Percentiles rank a stretch among this genome's conserved stretches.
Conservation (phyloP, 2,113 vertebrate species). For the Proterorhinus semilunaris region DNA sequence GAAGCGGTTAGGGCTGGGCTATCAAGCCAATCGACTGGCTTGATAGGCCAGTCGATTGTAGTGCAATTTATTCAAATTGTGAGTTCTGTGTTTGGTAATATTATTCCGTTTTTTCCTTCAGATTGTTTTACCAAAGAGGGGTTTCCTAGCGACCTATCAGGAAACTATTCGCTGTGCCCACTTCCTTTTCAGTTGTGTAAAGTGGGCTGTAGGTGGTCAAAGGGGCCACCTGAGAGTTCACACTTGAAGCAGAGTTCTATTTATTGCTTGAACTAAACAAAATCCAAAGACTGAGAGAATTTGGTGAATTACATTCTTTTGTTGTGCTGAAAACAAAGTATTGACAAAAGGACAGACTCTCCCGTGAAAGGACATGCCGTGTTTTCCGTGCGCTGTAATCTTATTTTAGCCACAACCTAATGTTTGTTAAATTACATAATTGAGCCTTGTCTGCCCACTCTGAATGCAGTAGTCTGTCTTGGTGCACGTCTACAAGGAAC, state of each 20-base stretch:
- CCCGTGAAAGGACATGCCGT: slow-evolving; percentile 45
- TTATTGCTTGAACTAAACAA: slow-evolving; percentile 14
- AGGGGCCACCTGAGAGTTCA: no score
- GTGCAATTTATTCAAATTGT: no score
- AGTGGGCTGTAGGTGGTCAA: no score
- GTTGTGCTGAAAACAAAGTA: not conserved
- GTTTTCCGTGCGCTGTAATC: slow-evolving; percentile 49
- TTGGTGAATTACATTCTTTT: slow-evolving; percentile 21
- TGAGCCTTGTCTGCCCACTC: slow-evolving; percentile 55
- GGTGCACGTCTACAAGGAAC: slow-evolving; percentile 40
- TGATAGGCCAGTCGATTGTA: no score
- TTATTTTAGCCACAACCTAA: slow-evolving; percentile 70
- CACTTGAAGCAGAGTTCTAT: no score
- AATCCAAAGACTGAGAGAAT: slow-evolving; percentile 10
- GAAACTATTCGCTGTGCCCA: not conserved
- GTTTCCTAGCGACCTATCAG: not conserved
- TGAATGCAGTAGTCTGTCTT: slow-evolving; percentile 62
- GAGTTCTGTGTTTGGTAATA: not conserved
- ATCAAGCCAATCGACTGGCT: no score
- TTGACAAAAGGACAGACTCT: slow-evolving; percentile 7
- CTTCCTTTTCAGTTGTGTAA: not conserved
- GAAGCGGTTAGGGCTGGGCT: slow-evolving; percentile 67
- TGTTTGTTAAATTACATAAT: slow-evolving; percentile 69
- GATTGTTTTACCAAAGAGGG: not conserved
- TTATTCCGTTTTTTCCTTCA: not conserved